These are phyloP conservation scores for Astyanax mexicanus DNA, from an alignment of 2,797 vertebrate species.

Conservation along the genomic window DNA sequence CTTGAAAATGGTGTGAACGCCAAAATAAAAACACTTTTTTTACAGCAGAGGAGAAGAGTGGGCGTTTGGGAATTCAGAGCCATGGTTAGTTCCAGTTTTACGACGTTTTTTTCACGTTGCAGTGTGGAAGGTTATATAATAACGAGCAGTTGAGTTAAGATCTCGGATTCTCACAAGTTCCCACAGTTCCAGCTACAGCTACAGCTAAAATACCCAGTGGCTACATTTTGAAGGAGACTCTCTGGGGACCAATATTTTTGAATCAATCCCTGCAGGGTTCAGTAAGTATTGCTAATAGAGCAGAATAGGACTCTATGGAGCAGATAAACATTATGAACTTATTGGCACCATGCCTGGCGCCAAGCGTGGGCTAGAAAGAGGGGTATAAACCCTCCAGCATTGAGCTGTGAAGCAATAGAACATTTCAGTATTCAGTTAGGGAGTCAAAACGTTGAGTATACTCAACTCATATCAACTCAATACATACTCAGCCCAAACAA, in stretches of 20 bases:
- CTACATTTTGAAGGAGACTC: background rate
- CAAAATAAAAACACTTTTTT: background rate
- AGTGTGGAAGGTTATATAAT: background rate
- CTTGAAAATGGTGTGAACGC: background rate
- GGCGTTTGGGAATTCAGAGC: slow-evolving; percentile 47
- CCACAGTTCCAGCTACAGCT: too few relatives aligned
- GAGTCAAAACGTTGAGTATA: too few relatives aligned
- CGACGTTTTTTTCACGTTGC: background rate
- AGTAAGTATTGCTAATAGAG: too few relatives aligned
- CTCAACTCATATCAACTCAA: too few relatives aligned
- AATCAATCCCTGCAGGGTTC: background rate
- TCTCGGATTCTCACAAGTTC: background rate
- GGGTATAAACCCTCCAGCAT: too few relatives aligned
- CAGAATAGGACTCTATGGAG: too few relatives aligned
- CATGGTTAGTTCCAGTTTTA: slow-evolving; percentile 51
- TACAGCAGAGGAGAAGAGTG: background rate
- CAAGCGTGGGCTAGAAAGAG: too few relatives aligned
- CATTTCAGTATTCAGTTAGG: too few relatives aligned
- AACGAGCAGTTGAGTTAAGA: background rate
- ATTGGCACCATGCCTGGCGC: too few relatives aligned
- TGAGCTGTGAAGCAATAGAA: too few relatives aligned
- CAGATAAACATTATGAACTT: too few relatives aligned
- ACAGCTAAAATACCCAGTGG: background rate
- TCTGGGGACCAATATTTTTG: background rate
- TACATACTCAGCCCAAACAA: too few relatives aligned